These are phyloP conservation scores for Bombus balteatus DNA, from an alignment of 1,140 invertebrate species.

Conservation along the genomic window DNA sequence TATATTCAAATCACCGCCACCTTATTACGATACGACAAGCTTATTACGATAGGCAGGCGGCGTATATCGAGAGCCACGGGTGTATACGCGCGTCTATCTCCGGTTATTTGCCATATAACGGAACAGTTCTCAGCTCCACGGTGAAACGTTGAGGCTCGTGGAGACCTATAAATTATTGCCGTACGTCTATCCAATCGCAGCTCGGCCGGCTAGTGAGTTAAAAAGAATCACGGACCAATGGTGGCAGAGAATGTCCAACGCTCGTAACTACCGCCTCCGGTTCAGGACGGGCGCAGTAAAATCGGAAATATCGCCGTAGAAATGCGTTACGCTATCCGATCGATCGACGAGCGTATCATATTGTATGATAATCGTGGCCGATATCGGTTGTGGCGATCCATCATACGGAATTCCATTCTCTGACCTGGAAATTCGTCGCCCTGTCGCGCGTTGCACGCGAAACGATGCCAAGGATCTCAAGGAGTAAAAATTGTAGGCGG, in stretches of 20 bases:
- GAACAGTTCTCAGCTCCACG: conserved; percentile 36
- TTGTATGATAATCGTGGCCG: conserved; percentile 48
- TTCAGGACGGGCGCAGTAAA: conserved; percentile 43
- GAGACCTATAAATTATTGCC: conserved; percentile 62
- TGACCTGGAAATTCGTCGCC: conserved; percentile 49
- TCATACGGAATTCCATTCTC: conserved; percentile 36
- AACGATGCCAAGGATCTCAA: conserved; percentile 41
- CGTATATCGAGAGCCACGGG: not conserved
- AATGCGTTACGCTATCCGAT: conserved; percentile 7
- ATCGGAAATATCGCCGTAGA: conserved; percentile 34
- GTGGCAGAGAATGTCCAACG: conserved; percentile 47
- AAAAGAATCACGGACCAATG: conserved; percentile 61
- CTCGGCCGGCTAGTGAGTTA: conserved; percentile 9
- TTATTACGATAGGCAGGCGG: conserved; percentile 19
- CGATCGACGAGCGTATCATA: conserved; percentile 24
- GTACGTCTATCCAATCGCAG: conserved; percentile 58
- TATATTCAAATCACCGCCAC: conserved; percentile 50
- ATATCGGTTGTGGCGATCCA: conserved; percentile 9
- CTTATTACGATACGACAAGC: conserved; percentile 5
- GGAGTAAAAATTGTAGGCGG: conserved; percentile 9
- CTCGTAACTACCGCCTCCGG: conserved; percentile 59
- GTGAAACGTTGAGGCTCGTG: conserved; percentile 24
- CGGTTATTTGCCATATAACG: conserved; percentile 39
- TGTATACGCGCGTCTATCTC: not conserved
- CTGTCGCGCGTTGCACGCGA: not conserved